A percentile compares a stretch with the other conserved stretches of the same genome.
These are phyloP conservation scores for Columba livia DNA, from an alignment of 2,113 vertebrate species.

Conservation along the genomic window DNA sequence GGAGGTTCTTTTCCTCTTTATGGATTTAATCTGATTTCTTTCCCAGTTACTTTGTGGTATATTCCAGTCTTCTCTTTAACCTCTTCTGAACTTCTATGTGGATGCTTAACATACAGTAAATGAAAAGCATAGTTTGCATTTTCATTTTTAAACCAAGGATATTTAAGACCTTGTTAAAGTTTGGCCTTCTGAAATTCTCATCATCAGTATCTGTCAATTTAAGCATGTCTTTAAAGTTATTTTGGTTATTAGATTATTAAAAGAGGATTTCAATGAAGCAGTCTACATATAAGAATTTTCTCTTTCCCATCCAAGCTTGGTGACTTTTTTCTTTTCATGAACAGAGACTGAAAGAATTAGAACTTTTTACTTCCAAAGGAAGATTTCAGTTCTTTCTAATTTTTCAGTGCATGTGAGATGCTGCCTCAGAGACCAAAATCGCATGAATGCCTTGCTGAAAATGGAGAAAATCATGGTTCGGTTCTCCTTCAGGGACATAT, in stretches of 20 bases:
- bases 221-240: background rate
- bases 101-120: constrained; percentile 16
- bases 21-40: constrained; percentile 46
- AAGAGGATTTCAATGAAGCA: background rate
- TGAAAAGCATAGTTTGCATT: background rate
- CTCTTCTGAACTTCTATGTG: background rate
- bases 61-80: constrained; percentile 18
- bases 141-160: background rate
- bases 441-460: background rate
- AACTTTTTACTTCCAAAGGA: background rate
- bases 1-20: background rate
- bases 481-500: background rate
- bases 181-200: background rate
- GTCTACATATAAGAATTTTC: background rate
- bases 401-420: background rate
- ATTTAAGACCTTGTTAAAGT: background rate
- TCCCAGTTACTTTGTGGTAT: constrained; percentile 30
- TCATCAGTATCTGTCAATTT: background rate
- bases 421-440: background rate
- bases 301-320: background rate
- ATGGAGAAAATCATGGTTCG: background rate
- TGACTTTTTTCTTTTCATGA: background rate
- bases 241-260: background rate
- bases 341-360: background rate
- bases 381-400: background rate